These are phyloP conservation scores for Schizopygopsis pylzovi DNA, from an alignment of 2,797 vertebrate species.

Conservation along the genomic window DNA sequence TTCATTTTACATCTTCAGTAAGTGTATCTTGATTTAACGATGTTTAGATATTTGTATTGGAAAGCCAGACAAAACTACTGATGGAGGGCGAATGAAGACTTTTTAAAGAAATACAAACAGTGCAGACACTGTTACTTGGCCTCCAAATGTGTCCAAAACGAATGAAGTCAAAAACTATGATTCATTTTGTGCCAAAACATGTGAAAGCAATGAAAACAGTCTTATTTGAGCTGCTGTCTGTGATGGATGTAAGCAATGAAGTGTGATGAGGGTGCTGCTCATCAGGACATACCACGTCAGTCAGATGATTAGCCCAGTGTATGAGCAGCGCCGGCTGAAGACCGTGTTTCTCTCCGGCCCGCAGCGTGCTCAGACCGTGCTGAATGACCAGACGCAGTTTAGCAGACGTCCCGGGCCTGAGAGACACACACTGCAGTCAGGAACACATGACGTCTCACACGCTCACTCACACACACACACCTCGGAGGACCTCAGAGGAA, in stretches of 20 bases:
- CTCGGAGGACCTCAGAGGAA: no score
- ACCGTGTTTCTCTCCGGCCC: slow-evolving; percentile 91
- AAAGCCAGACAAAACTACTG: no score
- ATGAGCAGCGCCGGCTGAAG: slow-evolving; percentile 92
- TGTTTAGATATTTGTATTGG: background rate
- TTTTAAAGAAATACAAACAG: background rate
- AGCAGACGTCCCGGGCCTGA: slow-evolving; percentile 86
- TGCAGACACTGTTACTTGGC: background rate
- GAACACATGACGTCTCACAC: background rate
- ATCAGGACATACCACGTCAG: slow-evolving; percentile 81
- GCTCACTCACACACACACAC: background rate
- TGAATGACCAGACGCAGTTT: slow-evolving; percentile 91
- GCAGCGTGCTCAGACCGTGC: slow-evolving; percentile 85
- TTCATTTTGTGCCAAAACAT: no score
- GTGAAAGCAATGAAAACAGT: background rate
- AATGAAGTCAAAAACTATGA: no score
- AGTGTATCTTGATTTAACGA: background rate
- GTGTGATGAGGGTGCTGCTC: background rate
- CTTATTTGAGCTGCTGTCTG: background rate
- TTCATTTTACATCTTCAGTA: no score
- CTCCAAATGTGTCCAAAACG: background rate
- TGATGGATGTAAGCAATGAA: no score
- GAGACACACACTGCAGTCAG: background rate
- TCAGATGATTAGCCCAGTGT: slow-evolving; percentile 91
- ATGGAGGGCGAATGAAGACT: background rate